A percentile compares a stretch with the other conserved stretches of the same genome.
Conservation (phyloP, 2,797 vertebrate genomes). For the Glyptemys insculpta region DNA sequence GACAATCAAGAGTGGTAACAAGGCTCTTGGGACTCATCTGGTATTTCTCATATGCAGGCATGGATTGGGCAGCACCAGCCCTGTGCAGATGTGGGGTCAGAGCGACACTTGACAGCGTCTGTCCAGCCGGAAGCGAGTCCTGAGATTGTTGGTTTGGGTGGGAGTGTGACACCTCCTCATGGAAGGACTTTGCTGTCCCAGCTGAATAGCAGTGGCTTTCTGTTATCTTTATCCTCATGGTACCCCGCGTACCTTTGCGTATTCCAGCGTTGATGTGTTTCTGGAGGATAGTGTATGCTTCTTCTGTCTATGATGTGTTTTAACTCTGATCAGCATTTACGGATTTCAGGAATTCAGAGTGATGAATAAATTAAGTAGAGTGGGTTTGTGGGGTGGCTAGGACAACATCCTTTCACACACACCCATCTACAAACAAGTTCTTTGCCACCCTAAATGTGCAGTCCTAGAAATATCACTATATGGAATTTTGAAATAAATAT, state of each 20-base stretch:
- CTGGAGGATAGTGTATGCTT: constrained; percentile 52
- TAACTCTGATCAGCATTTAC: constrained; percentile 70
- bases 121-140: background rate
- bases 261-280: constrained; percentile 59
- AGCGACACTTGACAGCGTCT: background rate
- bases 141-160: background rate
- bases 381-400: constrained; percentile 60
- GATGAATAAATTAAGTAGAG: constrained; percentile 62
- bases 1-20: constrained; percentile 44
- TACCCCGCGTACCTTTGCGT: background rate
- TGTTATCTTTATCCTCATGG: constrained; percentile 21
- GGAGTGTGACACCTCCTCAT: background rate
- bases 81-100: background rate
- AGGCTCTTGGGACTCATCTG: constrained; percentile 42
- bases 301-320: constrained; percentile 66
- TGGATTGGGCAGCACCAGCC: constrained; percentile 32
- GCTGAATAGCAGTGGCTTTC: background rate
- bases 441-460: constrained; percentile 61
- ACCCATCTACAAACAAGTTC: constrained; percentile 52
- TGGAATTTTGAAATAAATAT: constrained; percentile 19
- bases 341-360: constrained; percentile 68
- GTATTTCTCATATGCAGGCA: constrained; percentile 38
- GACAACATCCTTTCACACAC: constrained; percentile 39
- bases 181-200: background rate
- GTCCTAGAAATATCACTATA: constrained; percentile 46